These are phyloP conservation scores for Coregonus sp. DNA, from an alignment of 2,797 vertebrate species.

Conservation along the genomic window DNA sequence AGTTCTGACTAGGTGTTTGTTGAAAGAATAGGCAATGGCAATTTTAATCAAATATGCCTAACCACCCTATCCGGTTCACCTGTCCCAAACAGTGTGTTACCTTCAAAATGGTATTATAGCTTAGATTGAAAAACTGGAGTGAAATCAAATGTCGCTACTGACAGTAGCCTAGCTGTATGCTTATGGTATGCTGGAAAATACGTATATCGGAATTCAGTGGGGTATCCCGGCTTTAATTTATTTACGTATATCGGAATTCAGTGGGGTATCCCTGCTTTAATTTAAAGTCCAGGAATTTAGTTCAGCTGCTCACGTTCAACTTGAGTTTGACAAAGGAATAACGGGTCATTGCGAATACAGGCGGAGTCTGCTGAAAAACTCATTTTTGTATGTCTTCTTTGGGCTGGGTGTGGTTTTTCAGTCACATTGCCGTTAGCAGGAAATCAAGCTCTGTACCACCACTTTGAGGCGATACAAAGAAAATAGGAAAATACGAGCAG, in stretches of 20 bases:
- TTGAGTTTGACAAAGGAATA: conserved; percentile 33
- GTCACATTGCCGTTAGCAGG: conserved; percentile 83
- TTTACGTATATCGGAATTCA: conserved; percentile 20
- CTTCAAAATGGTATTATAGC: no score
- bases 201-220: conserved; percentile 24
- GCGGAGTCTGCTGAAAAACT: conserved; percentile 66
- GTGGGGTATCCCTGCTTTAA: conserved; percentile 29
- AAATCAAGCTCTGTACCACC: conserved; percentile 64
- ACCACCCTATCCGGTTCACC: neutral
- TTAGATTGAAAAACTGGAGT: no score
- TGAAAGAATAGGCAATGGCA: neutral
- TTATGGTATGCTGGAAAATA: conserved; percentile 9
- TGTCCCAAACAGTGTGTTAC: neutral
- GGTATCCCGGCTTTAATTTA: conserved; percentile 29
- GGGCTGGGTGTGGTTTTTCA: conserved; percentile 83
- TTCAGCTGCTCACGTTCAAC: conserved; percentile 26
- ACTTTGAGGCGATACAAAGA: conserved; percentile 66
- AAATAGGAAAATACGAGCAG: conserved; percentile 28
- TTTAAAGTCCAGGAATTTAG: conserved; percentile 17
- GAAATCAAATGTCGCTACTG: no score
- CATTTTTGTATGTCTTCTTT: conserved; percentile 62
- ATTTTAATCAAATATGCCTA: neutral
- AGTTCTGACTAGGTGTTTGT: neutral
- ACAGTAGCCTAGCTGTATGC: no score
- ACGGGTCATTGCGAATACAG: conserved; percentile 50